Percentiles rank a stretch among this genome's conserved stretches.
These are phyloP conservation scores for Chondrosia reniformis DNA, from an alignment of 37 sponge, comb jelly and placozoan species.

Conservation along the genomic window DNA sequence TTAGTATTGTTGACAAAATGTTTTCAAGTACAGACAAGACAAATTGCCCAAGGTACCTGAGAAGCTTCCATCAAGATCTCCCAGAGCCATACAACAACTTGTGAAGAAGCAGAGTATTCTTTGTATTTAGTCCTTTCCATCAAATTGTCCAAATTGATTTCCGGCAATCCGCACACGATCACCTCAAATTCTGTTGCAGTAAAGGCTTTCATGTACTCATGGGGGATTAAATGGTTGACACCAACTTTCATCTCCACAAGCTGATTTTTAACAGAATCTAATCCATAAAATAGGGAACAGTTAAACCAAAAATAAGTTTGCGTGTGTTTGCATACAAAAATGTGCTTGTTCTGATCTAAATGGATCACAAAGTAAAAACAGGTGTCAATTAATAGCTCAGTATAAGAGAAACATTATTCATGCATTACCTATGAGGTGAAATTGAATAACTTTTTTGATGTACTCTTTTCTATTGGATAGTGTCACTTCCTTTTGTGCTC, in stretches of 20 bases:
- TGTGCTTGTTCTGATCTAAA: too few species aligned
- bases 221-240: constrained; percentile 28
- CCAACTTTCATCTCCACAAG: constrained; percentile 33
- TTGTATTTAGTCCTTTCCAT: constrained; percentile 25
- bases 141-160: constrained; percentile 18
- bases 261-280: constrained; percentile 55
- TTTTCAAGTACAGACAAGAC: too few species aligned
- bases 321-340: too few species aligned
- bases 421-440: constrained; percentile 43
- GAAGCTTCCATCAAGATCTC: constrained; percentile 30
- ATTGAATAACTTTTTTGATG: constrained; percentile 35
- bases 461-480: constrained; percentile 48
- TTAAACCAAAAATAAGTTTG: neutral
- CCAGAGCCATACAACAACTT: constrained; percentile 50
- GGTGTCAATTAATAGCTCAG: too few species aligned
- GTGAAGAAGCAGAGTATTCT: constrained; percentile 20
- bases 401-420: too few species aligned
- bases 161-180: constrained; percentile 40
- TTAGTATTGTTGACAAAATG: too few species aligned
- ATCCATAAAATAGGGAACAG: neutral
- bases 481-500: constrained; percentile 35
- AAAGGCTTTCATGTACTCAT: constrained; percentile 10
- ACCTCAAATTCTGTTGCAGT: constrained; percentile 44
- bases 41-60: too few species aligned
- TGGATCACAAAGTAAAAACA: too few species aligned